A percentile compares a stretch with the other conserved stretches of the same genome.
Evolutionary conservation across 1,140 invertebrate species (phyloP).

Genomic region (Melitaea cinxia): DNA sequence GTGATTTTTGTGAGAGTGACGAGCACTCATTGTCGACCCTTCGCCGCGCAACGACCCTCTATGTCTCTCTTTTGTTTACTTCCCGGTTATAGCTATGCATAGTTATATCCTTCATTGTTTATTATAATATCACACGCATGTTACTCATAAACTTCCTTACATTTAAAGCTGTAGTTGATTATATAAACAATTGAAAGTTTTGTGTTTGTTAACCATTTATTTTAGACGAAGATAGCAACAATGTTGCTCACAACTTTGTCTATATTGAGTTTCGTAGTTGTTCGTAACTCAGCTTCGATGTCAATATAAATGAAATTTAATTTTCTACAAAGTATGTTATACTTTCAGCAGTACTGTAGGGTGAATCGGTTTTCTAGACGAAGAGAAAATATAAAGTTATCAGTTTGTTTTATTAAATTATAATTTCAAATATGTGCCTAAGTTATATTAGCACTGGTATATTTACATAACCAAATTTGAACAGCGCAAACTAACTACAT

Average conservation of each 20-base stretch:
- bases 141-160: neutral
- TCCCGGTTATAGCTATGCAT: neutral
- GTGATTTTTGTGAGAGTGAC: slow-evolving; percentile 17
- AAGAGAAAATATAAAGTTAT: too few relatives aligned
- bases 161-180: too few relatives aligned
- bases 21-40: slow-evolving; percentile 15
- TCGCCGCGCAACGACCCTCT: slow-evolving; percentile 12
- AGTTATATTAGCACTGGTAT: too few relatives aligned
- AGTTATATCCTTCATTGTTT: neutral
- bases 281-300: neutral
- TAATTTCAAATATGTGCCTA: too few relatives aligned
- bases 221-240: too few relatives aligned
- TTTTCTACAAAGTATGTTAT: neutral
- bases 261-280: neutral
- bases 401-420: too few relatives aligned
- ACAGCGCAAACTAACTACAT: too few relatives aligned
- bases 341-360: neutral
- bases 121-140: neutral
- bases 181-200: too few relatives aligned
- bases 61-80: slow-evolving; percentile 5
- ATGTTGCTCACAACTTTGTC: neutral
- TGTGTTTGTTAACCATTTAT: neutral
- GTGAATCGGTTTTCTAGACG: too few relatives aligned
- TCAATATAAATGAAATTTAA: neutral
- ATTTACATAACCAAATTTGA: too few relatives aligned